These are phyloP conservation scores for Drosophila maculinotata DNA, from an alignment of 2,888 invertebrate genomes.

Conservation along the genomic window DNA sequence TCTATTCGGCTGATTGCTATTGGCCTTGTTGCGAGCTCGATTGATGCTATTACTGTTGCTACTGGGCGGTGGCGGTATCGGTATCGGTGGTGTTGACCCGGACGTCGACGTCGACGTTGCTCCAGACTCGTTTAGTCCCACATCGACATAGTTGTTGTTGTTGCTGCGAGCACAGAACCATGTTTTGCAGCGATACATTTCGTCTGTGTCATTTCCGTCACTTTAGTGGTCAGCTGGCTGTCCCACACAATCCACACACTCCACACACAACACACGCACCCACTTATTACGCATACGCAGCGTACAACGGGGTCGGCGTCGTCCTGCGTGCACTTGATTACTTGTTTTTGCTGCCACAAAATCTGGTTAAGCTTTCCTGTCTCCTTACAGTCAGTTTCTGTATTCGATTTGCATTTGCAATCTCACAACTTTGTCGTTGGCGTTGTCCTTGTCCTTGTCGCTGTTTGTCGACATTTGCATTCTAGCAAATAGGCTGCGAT, in stretches of 20 bases:
- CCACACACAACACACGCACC: conserved; percentile 5
- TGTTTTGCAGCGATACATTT: conserved; percentile 84
- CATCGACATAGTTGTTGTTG: conserved; percentile 82
- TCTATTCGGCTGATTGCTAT: conserved; percentile 62
- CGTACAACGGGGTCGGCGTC: conserved; percentile 26
- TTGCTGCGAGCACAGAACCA: conserved; percentile 85
- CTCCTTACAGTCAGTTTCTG: conserved; percentile 24
- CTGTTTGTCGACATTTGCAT: conserved; percentile 40
- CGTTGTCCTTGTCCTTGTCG: not conserved
- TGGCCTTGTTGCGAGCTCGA: conserved; percentile 60
- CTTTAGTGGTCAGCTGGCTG: conserved; percentile 59
- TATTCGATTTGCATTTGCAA: conserved; percentile 74
- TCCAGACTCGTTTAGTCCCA: conserved; percentile 68
- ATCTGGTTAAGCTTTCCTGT: conserved; percentile 29
- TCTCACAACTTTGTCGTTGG: conserved; percentile 59
- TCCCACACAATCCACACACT: conserved; percentile 2
- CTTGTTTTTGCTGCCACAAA: conserved; percentile 49
- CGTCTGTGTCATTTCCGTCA: conserved; percentile 75
- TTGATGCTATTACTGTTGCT: conserved; percentile 57
- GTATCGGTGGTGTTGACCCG: conserved; percentile 29
- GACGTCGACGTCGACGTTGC: conserved; percentile 43
- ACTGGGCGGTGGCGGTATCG: conserved; percentile 25
- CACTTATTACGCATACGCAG: conserved; percentile 60
- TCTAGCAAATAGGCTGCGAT: conserved; percentile 4
- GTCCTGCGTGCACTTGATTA: conserved; percentile 53